Evolutionary conservation across 2,797 vertebrate genomes (phyloP).

Genomic region (Anas acuta): DNA sequence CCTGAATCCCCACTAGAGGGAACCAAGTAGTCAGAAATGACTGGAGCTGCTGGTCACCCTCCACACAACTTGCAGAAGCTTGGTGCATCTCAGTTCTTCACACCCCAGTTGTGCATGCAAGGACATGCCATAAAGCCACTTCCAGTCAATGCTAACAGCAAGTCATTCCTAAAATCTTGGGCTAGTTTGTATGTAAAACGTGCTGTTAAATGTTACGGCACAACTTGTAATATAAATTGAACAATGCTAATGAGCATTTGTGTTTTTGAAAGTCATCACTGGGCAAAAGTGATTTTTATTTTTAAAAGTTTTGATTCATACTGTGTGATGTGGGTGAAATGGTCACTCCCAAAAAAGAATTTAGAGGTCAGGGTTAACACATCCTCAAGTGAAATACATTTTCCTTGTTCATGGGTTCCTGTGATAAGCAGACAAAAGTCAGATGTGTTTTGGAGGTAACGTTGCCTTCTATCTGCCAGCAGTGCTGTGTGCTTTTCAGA

Average conservation of each 20-base stretch:
- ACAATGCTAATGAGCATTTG: not conserved
- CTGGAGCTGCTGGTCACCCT: not conserved
- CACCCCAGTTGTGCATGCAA: not conserved
- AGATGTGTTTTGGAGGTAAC: rapidly evolving
- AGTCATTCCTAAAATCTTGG: not conserved
- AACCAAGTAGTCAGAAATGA: constrained; percentile 46
- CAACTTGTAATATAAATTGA: not conserved
- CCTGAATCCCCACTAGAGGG: constrained; percentile 75
- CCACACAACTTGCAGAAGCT: rapidly evolving
- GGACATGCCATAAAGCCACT: rapidly evolving
- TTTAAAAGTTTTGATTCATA: not conserved
- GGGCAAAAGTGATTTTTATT: not conserved
- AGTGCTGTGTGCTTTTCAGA: not conserved
- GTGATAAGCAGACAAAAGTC: not conserved
- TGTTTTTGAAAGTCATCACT: not conserved
- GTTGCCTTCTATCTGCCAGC: not conserved
- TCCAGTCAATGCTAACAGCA: not conserved
- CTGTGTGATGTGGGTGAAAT: not conserved
- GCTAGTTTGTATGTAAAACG: not conserved
- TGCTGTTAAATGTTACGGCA: not conserved
- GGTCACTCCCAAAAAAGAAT: not conserved
- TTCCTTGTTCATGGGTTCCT: not conserved
- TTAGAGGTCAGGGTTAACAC: not conserved
- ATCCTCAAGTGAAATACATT: not conserved
- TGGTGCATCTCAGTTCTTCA: not conserved